Percentiles rank a stretch among this genome's conserved stretches.
These are phyloP conservation scores for Hylaea fasciaria DNA, from an alignment of 2,888 invertebrate species.

Conservation along the genomic window DNA sequence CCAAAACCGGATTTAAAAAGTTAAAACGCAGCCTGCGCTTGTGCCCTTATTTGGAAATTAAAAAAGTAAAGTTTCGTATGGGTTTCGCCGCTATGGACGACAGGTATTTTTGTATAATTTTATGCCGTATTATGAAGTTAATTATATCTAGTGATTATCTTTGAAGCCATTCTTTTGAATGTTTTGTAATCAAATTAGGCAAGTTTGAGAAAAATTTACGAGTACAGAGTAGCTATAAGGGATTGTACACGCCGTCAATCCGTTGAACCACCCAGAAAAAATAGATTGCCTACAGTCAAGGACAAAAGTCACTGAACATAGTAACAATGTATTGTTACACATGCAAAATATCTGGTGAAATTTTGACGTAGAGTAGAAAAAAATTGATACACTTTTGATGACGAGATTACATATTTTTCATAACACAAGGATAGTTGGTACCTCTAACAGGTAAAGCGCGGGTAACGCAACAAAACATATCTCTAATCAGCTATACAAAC, in stretches of 20 bases:
- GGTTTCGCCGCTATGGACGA: conserved; percentile 60
- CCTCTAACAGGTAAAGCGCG: neutral
- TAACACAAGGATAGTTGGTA: no score
- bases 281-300: no score
- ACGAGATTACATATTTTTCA: no score
- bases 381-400: no score
- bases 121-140: neutral
- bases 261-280: no score
- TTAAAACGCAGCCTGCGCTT: conserved; percentile 45
- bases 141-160: neutral
- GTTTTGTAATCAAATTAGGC: neutral
- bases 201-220: neutral
- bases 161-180: neutral
- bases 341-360: no score
- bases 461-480: conserved; percentile 12
- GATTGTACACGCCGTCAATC: no score
- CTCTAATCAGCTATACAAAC: conserved; percentile 34
- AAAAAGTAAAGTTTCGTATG: conserved; percentile 35
- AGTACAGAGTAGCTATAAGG: no score
- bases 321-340: no score
- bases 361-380: no score
- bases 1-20: conserved; percentile 61
- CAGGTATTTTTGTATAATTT: conserved; percentile 36
- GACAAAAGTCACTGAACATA: conserved; percentile 1
- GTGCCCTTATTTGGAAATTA: conserved; percentile 45